Base-by-base conservation (phyloP, 2,797 vertebrate species). In the Acanthis flammea region DNA sequence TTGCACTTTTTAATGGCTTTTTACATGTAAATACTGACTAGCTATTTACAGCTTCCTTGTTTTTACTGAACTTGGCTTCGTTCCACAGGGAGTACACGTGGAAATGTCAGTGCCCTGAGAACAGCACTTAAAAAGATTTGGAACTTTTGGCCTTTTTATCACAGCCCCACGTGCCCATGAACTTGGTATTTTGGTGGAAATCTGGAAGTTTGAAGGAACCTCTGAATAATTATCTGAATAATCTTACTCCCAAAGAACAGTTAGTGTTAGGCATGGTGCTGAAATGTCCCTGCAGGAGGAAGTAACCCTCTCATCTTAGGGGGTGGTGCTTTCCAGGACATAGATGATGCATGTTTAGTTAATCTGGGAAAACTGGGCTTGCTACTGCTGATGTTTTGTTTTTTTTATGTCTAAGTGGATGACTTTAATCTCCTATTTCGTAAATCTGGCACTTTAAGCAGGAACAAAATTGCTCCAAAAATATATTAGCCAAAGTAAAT, bases 401-500 rank as follows among this genome's bases (percentile, higher is more conserved):
- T 83, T 78, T 57, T 62, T 71, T 25, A 19, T 19, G 7, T 54
- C 0, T 53, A 58, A 87, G 21, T 73, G 33, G 44, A 48, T 92
- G 62, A 67, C 27, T 83, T 94, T 79, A 70, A 62, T 85, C 57
- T 91, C 66, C 1, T 27, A 48, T 88, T 85, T 90, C 2, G 0
- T 86, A 67, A 73, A 86, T 86, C 63, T 92, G 74, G 58, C 58
- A 17, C 66, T 90, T 94, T 8, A 65, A 78, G 85, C 44, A 47
- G 78, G 63, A 74, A 70, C 65, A 57, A 92, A 91, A 81, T 48
- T 12, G 53, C 90, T 95, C 71, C 68, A 87, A 19, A 90, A 91
- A 41, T 33, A 10, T 75, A 72, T 54, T 91, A 57, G 86, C 85
- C 76, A 66, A 82, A 85, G 77, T 91, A 90, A 95, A 90, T 92